Base-by-base conservation (phyloP, 2,888 invertebrate genomes). In the Bhutanitis thaidina region DNA sequence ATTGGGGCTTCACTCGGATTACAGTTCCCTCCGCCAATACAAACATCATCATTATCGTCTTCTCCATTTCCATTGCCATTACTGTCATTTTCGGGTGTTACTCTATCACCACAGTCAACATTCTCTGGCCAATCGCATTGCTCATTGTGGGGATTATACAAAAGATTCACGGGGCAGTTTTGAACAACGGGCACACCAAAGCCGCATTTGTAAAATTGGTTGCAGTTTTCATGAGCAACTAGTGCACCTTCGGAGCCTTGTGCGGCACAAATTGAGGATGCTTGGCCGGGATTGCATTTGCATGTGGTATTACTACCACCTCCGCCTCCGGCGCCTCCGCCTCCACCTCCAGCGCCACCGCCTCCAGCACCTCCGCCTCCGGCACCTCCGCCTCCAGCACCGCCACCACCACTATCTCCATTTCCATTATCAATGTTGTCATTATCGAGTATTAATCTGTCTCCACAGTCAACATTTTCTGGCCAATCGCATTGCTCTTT, bases 401-500 rank as follows among this genome's bases (percentile, higher is more conserved):
- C n/a, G n/a, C n/a, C 15, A 15, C 1, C 35, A 36, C 5, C 14
- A 14, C 13, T 36, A 13, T 36, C 13, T 36, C 3, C 12, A 3
- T 36, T 9, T 13, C 8, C n/a, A n/a, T n/a, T n/a, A n/a, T n/a
- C n/a, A n/a, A n/a, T n/a, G n/a, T n/a, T n/a, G n/a, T n/a, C n/a
- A n/a, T n/a, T n/a, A n/a, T n/a, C n/a, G n/a, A n/a, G n/a, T n/a
- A n/a, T n/a, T n/a, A n/a, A n/a, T n/a, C n/a, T n/a, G n/a, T n/a
- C n/a, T n/a, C n/a, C n/a, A n/a, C n/a, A n/a, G n/a, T n/a, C 53
- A 0, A 73, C 71, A 10, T 60, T 61, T 4, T 60, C 49, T 0
- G 68, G 67, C 66, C 66, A 74, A 40, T 73, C 73, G 36, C 73
- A 72, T 15, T 57, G n/a, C n/a, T n/a, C n/a, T n/a, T n/a, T n/a